A percentile compares a stretch with the other conserved stretches of the same genome.
Evolutionary conservation across 2,888 invertebrate genomes (phyloP).

Genomic region (Protula sp.): DNA sequence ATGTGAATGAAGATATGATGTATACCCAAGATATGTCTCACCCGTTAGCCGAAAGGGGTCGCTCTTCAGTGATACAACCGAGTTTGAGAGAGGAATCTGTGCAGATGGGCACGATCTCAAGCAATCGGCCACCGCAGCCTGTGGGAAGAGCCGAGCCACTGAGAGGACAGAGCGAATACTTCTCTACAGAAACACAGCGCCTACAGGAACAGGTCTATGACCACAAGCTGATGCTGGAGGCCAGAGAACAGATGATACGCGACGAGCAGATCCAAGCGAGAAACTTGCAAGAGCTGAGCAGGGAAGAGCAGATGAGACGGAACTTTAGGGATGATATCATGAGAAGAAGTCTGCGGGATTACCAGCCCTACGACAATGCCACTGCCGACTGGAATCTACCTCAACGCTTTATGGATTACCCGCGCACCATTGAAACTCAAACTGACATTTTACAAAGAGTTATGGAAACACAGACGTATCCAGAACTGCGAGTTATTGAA

Average conservation of each 20-base stretch:
- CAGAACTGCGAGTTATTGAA: slow-evolving; percentile 19
- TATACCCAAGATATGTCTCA: neutral
- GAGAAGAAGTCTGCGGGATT: neutral
- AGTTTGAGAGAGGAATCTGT: neutral
- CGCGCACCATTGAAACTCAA: neutral
- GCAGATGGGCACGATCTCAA: too few relatives aligned
- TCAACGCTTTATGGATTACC: neutral
- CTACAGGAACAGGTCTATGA: too few relatives aligned
- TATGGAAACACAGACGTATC: slow-evolving; percentile 25
- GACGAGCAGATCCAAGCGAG: too few relatives aligned
- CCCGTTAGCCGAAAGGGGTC: neutral
- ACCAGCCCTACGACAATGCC: neutral
- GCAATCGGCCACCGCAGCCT: neutral
- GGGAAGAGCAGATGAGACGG: neutral
- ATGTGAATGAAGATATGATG: neutral
- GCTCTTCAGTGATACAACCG: neutral
- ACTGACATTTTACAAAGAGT: slow-evolving; percentile 9
- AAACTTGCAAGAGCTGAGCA: too few relatives aligned
- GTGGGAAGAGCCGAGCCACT: neutral
- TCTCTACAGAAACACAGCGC: neutral
- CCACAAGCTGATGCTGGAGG: too few relatives aligned
- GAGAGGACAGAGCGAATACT: neutral
- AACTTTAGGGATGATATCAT: too few relatives aligned
- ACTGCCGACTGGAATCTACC: too few relatives aligned
- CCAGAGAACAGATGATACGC: too few relatives aligned